Percentiles rank a stretch among this genome's conserved stretches.
phyloP scores from a whole-genome alignment of 2,797 vertebrate genomes.

The Coluber constrictor region DNA sequence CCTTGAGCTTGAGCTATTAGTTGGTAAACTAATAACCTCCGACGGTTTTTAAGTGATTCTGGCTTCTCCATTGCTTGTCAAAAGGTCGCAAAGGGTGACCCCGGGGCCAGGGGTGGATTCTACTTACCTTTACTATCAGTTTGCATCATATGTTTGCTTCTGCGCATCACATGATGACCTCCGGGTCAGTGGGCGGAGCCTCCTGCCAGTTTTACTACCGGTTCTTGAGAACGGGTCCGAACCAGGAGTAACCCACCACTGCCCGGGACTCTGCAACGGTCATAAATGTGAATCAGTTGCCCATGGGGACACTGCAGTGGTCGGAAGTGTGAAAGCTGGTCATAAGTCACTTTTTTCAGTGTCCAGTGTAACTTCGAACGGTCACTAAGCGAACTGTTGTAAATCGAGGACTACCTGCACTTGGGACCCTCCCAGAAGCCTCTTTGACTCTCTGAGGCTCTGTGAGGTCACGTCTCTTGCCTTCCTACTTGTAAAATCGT shows the following conservation, averaged over 20 bases:
- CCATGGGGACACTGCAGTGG: not conserved
- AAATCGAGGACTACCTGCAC: not conserved
- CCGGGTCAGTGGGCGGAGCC: no score
- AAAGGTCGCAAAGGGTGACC: not conserved
- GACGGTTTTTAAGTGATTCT: not conserved
- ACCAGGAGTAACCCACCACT: no score
- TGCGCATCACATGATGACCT: no score
- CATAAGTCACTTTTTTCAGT: not conserved
- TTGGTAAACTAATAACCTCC: not conserved
- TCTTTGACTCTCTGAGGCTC: not conserved
- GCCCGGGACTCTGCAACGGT: not conserved
- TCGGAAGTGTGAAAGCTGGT: not conserved
- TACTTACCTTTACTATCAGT: no score
- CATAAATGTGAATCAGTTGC: not conserved
- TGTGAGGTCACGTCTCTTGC: not conserved
- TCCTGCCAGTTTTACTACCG: no score
- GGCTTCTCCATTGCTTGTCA: not conserved
- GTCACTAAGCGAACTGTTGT: not conserved
- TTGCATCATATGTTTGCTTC: no score
- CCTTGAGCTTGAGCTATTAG: no score
- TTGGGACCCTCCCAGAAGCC: not conserved
- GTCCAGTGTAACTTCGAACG: not conserved
- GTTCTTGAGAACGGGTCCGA: no score
- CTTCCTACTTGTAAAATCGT: not conserved
- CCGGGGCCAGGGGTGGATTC: no score